A percentile compares a stretch with the other conserved stretches of the same genome.
These are phyloP conservation scores for Bombylius major DNA, from an alignment of 2,888 invertebrate genomes.

Conservation along the genomic window DNA sequence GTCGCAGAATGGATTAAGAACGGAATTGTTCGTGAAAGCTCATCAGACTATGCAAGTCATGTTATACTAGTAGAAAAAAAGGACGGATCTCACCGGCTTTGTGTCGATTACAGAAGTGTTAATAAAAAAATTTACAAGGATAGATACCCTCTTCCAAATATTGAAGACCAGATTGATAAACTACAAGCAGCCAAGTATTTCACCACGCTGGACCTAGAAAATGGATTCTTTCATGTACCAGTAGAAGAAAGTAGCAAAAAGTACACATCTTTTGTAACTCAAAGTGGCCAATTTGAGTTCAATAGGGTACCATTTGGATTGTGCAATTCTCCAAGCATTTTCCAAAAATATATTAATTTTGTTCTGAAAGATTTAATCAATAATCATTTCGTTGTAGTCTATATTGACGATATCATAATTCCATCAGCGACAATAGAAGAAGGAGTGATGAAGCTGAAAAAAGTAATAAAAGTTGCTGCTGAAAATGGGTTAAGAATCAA, in stretches of 20 bases:
- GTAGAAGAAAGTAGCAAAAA: slow-evolving; percentile 15
- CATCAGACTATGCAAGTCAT: slow-evolving; percentile 18
- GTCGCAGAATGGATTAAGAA: slow-evolving; percentile 4
- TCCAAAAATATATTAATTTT: slow-evolving; percentile 16
- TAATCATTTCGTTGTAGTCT: slow-evolving; percentile 2
- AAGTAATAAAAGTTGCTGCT: no score
- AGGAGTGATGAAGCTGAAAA: neutral
- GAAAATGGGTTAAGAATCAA: no score
- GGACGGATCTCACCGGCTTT: slow-evolving; percentile 14
- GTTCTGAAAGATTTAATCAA: slow-evolving; percentile 1
- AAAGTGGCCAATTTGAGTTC: no score
- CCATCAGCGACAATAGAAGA: slow-evolving; percentile 2
- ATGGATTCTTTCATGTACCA: slow-evolving; percentile 24
- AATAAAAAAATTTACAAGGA: slow-evolving; percentile 15
- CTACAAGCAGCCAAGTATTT: slow-evolving; percentile 19
- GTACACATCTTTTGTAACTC: slow-evolving; percentile 21
- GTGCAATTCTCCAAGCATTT: slow-evolving; percentile 17
- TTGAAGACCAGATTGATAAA: slow-evolving; percentile 20
- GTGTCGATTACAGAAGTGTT: slow-evolving; percentile 15
- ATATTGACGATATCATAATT: slow-evolving; percentile 8
- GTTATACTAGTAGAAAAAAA: slow-evolving; percentile 18
- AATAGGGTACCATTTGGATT: slow-evolving; percentile 11
- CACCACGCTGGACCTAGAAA: slow-evolving; percentile 20
- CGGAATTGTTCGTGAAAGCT: slow-evolving; percentile 4
- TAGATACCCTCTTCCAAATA: slow-evolving; percentile 17